Evolutionary conservation across 2,888 invertebrate species (phyloP).

Genomic region (Cerceris ruficornis): DNA sequence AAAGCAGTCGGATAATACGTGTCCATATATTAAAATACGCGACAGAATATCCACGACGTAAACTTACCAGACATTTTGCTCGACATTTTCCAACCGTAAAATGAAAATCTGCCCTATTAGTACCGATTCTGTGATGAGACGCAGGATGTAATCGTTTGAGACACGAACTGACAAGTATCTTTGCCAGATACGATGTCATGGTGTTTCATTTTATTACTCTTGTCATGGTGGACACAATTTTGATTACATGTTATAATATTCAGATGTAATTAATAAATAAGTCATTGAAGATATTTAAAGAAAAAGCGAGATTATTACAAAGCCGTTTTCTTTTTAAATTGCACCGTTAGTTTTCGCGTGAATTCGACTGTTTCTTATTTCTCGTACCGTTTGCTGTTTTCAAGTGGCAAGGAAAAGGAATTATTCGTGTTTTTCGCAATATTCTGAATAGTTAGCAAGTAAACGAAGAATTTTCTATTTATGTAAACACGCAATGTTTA

Average conservation of each 20-base stretch:
- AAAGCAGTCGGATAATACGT: background rate
- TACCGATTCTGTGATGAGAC: constrained; percentile 3
- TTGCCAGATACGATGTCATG: constrained; percentile 37
- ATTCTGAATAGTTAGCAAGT: no score
- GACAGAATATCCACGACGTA: background rate
- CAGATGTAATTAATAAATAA: background rate
- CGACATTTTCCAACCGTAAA: background rate
- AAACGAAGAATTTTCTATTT: no score
- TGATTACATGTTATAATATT: background rate
- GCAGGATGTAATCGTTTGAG: background rate
- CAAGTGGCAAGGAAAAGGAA: no score
- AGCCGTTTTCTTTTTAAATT: no score
- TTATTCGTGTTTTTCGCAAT: no score
- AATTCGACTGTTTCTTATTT: no score
- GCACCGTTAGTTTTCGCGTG: no score
- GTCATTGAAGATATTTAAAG: no score
- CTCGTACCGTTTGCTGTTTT: no score
- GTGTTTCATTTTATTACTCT: constrained; percentile 6
- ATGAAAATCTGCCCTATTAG: constrained; percentile 12
- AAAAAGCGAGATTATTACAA: no score
- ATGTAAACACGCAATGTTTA: no score
- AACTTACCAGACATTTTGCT: constrained; percentile 37
- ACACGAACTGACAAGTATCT: background rate
- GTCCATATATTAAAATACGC: no score
- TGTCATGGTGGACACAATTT: constrained; percentile 11